Evolutionary conservation across 2,113 vertebrate genomes (phyloP), one percentile per base, ranked within the genome.

Genomic region (Tursiops truncatus): DNA sequence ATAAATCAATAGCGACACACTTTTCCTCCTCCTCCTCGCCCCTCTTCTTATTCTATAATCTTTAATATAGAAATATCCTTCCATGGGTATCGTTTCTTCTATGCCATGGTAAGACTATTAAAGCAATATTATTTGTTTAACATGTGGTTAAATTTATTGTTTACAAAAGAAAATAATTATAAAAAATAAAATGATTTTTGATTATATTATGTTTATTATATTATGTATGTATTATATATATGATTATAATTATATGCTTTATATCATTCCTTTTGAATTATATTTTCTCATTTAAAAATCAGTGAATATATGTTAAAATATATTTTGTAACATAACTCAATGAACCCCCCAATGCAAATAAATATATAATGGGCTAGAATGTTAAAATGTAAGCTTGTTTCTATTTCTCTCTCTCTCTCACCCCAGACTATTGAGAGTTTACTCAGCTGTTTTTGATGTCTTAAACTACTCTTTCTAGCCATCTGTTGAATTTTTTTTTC

Each of bases 401-500:
- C 65, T 97, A 31, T 81, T 95, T 97, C 44, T 68, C 50, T 17
- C 36, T 97, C 36, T 97, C 53, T 96, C 85, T 98, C 94, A 65
- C 96, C 92, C 95, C 90, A 97, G 97, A 97, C 98, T 98, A 97
- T 96, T 96, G 97, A 98, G 98, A 98, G 98, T 99, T 99, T 98
- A 98, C 98, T 98, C 98, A 99, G 98, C 98, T 99, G 99, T 98
- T 99, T 98, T 98, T 98, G 97, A 99, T 98, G 97, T 98, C 94
- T 99, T 98, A 98, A 98, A 98, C 95, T 97, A 98, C 95, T 97
- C 96, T 98, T 97, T 98, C 96, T 97, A 98, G 79, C 98, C 98
- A 99, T 99, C 98, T 99, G 98, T 98, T 98, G 97, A 96, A 77
- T 95, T 98, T 98, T 96, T 95, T 98, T 98, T 94, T 71, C 50